phyloP scores from a whole-genome alignment of 2,888 invertebrate genomes.

The Dicyrtomina minuta region DNA sequence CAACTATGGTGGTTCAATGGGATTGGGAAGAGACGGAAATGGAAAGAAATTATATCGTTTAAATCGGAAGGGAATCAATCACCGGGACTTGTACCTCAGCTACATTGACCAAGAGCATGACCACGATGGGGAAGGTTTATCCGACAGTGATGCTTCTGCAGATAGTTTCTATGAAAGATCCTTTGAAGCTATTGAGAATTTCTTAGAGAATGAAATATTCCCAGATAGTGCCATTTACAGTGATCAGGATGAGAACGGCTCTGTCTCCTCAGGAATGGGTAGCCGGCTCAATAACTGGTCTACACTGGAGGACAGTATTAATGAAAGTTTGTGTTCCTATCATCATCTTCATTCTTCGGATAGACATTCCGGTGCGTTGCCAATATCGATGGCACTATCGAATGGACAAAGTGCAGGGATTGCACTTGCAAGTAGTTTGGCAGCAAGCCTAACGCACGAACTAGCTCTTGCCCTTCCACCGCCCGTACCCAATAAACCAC shows the following conservation, averaged over 20 bases:
- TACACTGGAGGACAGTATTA: conserved; percentile 23
- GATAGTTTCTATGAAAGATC: conserved; percentile 76
- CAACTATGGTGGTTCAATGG: background rate
- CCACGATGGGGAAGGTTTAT: conserved; percentile 53
- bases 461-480: conserved; percentile 59
- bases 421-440: conserved; percentile 9
- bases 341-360: conserved; percentile 15
- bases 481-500: conserved; percentile 67
- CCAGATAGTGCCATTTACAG: conserved; percentile 83
- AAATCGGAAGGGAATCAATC: conserved; percentile 50
- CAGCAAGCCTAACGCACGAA: too few relatives aligned
- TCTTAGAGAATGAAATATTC: conserved; percentile 68
- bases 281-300: conserved; percentile 46
- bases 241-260: conserved; percentile 65
- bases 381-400: background rate
- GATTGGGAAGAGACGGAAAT: background rate
- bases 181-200: conserved; percentile 72
- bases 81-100: conserved; percentile 50
- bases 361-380: conserved; percentile 16
- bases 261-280: conserved; percentile 46
- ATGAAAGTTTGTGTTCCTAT: conserved; percentile 4
- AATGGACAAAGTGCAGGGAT: conserved; percentile 54
- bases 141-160: conserved; percentile 60
- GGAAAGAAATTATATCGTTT: conserved; percentile 29
- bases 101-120: conserved; percentile 51